These are phyloP conservation scores for Petrolisthes cinctipes DNA, from an alignment of 2,888 invertebrate species.

Conservation along the genomic window DNA sequence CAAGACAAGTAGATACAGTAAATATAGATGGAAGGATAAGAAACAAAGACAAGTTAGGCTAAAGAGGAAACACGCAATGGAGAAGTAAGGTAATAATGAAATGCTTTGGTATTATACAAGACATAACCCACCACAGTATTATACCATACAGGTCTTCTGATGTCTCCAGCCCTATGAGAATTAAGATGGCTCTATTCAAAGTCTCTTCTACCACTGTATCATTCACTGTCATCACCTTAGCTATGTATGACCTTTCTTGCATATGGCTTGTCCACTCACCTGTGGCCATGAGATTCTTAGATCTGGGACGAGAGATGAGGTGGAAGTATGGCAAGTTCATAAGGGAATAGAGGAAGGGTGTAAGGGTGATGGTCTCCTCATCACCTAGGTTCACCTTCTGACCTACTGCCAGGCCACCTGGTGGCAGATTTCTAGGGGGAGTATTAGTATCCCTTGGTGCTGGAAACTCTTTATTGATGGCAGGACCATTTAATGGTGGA, in stretches of 20 bases:
- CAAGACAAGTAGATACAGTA: too few species aligned
- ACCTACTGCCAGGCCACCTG: not conserved
- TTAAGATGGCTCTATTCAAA: not conserved
- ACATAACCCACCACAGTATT: not conserved
- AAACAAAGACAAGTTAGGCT: too few species aligned
- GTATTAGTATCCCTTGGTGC: too few species aligned
- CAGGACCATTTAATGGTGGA: too few species aligned
- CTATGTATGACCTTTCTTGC: not conserved
- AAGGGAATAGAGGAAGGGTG: constrained; percentile 33
- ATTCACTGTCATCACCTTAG: not conserved
- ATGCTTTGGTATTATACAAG: too few species aligned
- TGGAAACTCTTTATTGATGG: too few species aligned
- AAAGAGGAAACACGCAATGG: too few species aligned
- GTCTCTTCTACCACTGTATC: not conserved
- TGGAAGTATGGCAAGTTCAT: constrained; percentile 50
- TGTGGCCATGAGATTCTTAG: constrained; percentile 25
- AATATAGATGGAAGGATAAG: too few species aligned
- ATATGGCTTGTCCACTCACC: constrained; percentile 16
- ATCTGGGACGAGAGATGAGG: constrained; percentile 33
- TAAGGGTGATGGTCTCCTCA: constrained; percentile 27
- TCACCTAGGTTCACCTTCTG: constrained; percentile 15
- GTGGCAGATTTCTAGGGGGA: not conserved
- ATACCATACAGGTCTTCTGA: not conserved
- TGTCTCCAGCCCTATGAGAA: not conserved
- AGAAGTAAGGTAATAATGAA: too few species aligned